Evolutionary conservation across 2,113 vertebrate species (phyloP).

Genomic region (Anolis carolinensis): DNA sequence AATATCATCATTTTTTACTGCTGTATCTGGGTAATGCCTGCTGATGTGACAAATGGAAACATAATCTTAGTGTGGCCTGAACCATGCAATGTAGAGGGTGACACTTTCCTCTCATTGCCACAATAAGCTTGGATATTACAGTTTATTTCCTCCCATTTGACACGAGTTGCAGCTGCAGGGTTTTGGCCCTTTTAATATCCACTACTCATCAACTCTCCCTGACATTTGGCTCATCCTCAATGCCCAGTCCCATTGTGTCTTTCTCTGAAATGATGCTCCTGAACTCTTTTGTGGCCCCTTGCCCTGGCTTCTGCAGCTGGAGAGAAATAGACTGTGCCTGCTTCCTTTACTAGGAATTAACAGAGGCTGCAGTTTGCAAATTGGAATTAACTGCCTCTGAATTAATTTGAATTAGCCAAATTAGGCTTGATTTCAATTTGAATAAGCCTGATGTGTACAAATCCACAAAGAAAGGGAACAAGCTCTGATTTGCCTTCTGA

Average conservation of each 20-base stretch:
- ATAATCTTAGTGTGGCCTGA: no score
- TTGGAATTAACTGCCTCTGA: background rate
- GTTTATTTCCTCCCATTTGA: no score
- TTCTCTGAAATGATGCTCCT: background rate
- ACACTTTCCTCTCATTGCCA: no score
- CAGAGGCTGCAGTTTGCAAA: background rate
- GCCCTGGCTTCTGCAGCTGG: no score
- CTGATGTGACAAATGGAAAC: no score
- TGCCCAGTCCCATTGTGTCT: background rate
- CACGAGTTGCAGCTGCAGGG: background rate
- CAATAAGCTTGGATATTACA: no score
- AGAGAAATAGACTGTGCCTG: background rate
- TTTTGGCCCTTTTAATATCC: background rate
- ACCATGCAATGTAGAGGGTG: no score
- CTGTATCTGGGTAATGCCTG: no score
- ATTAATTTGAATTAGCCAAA: conserved; percentile 16
- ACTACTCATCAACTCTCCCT: background rate
- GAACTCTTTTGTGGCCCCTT: background rate
- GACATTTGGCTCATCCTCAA: background rate
- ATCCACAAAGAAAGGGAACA: background rate
- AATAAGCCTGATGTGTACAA: background rate
- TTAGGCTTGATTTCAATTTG: conserved; percentile 9
- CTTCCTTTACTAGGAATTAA: background rate
- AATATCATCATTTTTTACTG: no score
- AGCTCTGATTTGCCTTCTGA: background rate